These are phyloP conservation scores for Drymonia ruficornis DNA, from an alignment of 2,888 invertebrate genomes.

Conservation along the genomic window DNA sequence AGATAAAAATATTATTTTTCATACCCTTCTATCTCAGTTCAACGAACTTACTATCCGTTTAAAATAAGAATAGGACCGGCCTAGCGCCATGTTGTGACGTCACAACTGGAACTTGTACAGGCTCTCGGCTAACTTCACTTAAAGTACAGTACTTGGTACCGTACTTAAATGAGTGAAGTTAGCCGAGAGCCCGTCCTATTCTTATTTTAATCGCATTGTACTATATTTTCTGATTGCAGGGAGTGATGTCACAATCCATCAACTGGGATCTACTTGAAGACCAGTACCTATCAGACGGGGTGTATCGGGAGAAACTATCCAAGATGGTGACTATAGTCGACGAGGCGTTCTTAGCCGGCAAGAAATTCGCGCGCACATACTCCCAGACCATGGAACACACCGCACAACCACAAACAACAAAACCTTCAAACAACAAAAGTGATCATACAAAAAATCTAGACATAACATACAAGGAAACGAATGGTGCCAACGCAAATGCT, in stretches of 20 bases:
- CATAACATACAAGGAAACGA: constrained; percentile 20
- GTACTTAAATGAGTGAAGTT: too few relatives aligned
- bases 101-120: too few relatives aligned
- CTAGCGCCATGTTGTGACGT: too few relatives aligned
- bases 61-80: too few relatives aligned
- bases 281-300: constrained; percentile 93
- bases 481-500: constrained; percentile 29
- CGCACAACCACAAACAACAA: constrained; percentile 26
- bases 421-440: neutral
- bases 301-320: constrained; percentile 92
- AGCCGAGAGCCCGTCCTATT: too few relatives aligned
- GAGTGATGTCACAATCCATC: constrained; percentile 97
- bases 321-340: constrained; percentile 94
- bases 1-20: neutral
- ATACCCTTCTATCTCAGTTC: too few relatives aligned
- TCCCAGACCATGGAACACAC: constrained; percentile 51
- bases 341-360: constrained; percentile 89
- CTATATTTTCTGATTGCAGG: constrained; percentile 86
- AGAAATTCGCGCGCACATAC: constrained; percentile 89
- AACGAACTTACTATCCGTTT: too few relatives aligned
- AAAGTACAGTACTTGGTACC: too few relatives aligned
- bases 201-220: too few relatives aligned
- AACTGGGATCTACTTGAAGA: constrained; percentile 96
- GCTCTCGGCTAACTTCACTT: too few relatives aligned
- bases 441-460: constrained; percentile 8